Evolutionary conservation across 2,113 vertebrate species (phyloP).

Genomic region (Bagarius yarrelli): DNA sequence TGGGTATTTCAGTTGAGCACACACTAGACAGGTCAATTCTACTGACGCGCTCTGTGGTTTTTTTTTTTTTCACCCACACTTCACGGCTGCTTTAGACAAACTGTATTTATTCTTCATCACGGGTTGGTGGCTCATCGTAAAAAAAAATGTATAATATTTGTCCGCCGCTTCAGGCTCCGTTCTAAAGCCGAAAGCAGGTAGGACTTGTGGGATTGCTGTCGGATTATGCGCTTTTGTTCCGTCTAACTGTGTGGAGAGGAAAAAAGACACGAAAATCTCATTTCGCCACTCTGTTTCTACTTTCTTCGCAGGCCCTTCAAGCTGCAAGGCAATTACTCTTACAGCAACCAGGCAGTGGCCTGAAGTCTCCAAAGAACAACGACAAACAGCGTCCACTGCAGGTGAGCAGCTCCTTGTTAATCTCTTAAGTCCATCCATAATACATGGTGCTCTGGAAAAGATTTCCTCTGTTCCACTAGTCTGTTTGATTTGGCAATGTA

Average conservation of each 20-base stretch:
- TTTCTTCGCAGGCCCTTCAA: conserved; percentile 85
- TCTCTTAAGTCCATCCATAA: conserved; percentile 74
- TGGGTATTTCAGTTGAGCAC: conserved; percentile 95
- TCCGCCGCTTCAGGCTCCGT: conserved; percentile 40
- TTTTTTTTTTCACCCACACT: conserved; percentile 66
- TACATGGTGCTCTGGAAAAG: conserved; percentile 67
- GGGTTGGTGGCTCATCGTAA: conserved; percentile 71
- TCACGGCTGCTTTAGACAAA: conserved; percentile 81
- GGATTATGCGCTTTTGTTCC: conserved; percentile 32
- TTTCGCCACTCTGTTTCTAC: conserved; percentile 59
- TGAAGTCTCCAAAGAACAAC: conserved; percentile 98
- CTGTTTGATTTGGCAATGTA: conserved; percentile 73
- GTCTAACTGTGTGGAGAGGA: conserved; percentile 25
- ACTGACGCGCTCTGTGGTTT: conserved; percentile 74
- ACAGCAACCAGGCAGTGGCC: conserved; percentile 97
- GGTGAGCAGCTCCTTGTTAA: conserved; percentile 81
- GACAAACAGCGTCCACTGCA: conserved; percentile 98
- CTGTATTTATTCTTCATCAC: conserved; percentile 83
- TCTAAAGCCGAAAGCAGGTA: conserved; percentile 43
- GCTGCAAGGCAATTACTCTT: conserved; percentile 98
- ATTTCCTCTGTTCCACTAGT: conserved; percentile 72
- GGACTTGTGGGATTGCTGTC: conserved; percentile 33
- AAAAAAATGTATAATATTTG: conserved; percentile 63
- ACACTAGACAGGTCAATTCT: conserved; percentile 92
- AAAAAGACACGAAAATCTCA: conserved; percentile 47